Base-by-base conservation (phyloP, 53 echinoderm and acorn worm species). In the Zoroaster sp. region DNA sequence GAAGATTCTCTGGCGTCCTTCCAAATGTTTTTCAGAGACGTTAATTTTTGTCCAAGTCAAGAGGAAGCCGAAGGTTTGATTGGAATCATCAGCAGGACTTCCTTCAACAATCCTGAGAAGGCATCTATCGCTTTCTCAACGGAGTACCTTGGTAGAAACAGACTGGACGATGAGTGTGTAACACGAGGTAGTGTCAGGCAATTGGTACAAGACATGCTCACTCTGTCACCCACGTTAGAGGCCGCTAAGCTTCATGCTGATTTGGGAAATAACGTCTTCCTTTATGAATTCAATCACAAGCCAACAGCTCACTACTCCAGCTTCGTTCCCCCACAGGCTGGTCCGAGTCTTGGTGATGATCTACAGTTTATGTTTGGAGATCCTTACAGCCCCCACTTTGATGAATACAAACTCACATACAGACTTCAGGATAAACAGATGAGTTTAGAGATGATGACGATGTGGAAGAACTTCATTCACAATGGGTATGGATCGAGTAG, bases 281-380 rank as follows among this genome's bases (percentile, higher is more conserved):
- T 73, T 28, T 89, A 89, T 80, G 33, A 32, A 0, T 80, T 89
- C 59, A 53, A 89, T 28, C 89, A 81, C 40, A 41, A 71, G 28
- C 81, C 89, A 23, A 68, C 32, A 15, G n/a, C 51, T 37, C 63
- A 89, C 34, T 83, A 83, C 49, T 13, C 7, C 21, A 69, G 83
- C 12, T 33, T n/a, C 7, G 65, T 93, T 41, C 73, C 87, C 9
- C 68, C 93, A n/a, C 66, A 83, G 88, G 87, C 91, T 8, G 78
- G 83, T 35, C 68, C 78, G 31, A 35, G 91, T 18, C 66, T 87
- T n/a, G 78, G 90, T 21, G 93, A 93, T 49, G 94, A 91, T 32
- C 15, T 94, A 33, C 94, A 90, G 40, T 83, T 88, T 63, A 42
- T 90, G 40, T 94, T 94, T 52, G 94, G 94, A 31, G 82, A 75